Percentiles rank a stretch among this genome's conserved stretches.
phyloP scores from a whole-genome alignment of 2,888 invertebrate species.

The Tenthredo scrophulariae region DNA sequence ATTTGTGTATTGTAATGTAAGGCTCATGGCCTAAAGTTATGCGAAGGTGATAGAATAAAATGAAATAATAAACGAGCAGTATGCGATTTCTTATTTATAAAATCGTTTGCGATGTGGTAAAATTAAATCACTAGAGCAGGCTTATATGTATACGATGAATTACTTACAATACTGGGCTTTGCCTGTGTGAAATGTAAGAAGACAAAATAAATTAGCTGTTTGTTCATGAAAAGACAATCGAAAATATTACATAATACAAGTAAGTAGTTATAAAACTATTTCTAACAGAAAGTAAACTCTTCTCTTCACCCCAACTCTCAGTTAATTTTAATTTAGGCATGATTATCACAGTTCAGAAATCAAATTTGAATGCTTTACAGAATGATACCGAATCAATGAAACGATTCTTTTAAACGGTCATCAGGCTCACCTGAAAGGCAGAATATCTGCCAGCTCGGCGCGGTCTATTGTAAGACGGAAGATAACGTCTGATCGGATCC shows the following conservation, averaged over 20 bases:
- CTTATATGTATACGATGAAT: slow-evolving; percentile 57
- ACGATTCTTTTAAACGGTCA: slow-evolving; percentile 34
- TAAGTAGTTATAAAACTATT: not conserved
- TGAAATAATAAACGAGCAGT: slow-evolving; percentile 21
- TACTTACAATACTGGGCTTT: slow-evolving; percentile 84
- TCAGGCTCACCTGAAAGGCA: slow-evolving; percentile 92
- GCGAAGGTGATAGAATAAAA: not conserved
- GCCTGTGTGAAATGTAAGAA: slow-evolving; percentile 78
- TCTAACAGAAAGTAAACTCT: slow-evolving; percentile 4
- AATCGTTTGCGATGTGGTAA: not conserved
- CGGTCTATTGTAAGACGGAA: slow-evolving; percentile 97
- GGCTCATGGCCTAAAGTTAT: not conserved
- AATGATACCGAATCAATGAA: not conserved
- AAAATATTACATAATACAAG: slow-evolving; percentile 56
- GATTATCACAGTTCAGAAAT: slow-evolving; percentile 26
- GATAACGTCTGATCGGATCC: slow-evolving; percentile 95
- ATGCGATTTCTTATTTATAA: not conserved
- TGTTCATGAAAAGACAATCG: slow-evolving; percentile 58
- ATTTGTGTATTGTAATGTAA: not conserved
- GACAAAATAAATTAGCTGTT: slow-evolving; percentile 56
- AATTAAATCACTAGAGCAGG: slow-evolving; percentile 33
- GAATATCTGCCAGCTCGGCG: slow-evolving; percentile 95
- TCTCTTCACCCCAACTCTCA: slow-evolving; percentile 14
- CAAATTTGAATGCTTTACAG: not conserved
- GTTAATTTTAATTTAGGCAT: slow-evolving; percentile 42